Percentiles rank a stretch among this genome's conserved stretches.
These are phyloP conservation scores for Zapus hudsonius DNA, from an alignment of 2,113 vertebrate genomes.

Conservation along the genomic window DNA sequence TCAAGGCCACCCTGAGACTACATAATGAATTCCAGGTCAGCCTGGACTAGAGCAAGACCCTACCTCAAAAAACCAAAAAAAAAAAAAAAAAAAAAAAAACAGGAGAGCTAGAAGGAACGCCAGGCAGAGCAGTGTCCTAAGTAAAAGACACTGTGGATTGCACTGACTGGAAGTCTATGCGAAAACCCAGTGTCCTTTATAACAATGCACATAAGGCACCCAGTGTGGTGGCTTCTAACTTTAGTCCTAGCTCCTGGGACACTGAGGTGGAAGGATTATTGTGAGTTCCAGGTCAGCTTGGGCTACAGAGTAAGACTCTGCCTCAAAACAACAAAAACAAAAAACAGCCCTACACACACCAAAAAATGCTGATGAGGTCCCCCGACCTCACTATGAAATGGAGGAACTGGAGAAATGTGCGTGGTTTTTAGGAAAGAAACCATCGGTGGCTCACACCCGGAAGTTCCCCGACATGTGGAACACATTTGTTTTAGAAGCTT, in stretches of 20 bases:
- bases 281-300: no score
- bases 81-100: neutral
- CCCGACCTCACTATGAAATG: neutral
- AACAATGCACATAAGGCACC: neutral
- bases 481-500: neutral
- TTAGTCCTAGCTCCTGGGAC: no score
- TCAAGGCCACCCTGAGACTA: no score
- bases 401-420: neutral
- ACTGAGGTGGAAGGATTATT: no score
- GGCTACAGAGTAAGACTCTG: no score
- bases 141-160: neutral
- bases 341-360: no score
- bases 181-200: neutral
- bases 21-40: no score
- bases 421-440: slow-evolving; percentile 35
- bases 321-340: neutral
- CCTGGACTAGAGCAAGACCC: no score
- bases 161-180: neutral
- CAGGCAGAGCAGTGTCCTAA: neutral
- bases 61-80: no score
- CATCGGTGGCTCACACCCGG: neutral
- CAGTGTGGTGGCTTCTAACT: no score
- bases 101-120: no score
- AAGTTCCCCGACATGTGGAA: neutral
- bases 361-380: no score